These are phyloP conservation scores for Luperina testacea DNA, from an alignment of 2,888 invertebrate species.

Conservation along the genomic window DNA sequence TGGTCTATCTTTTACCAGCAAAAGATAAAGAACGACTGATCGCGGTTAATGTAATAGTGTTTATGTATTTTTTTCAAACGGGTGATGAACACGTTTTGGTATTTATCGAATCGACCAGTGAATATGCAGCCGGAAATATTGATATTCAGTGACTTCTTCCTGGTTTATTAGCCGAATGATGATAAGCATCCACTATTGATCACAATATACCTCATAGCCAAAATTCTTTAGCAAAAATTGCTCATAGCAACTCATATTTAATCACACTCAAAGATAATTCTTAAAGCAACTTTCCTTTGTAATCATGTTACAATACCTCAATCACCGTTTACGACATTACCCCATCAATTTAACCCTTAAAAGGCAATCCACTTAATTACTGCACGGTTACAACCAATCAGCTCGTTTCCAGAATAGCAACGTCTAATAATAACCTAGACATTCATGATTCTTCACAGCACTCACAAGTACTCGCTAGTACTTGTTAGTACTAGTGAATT, in stretches of 20 bases:
- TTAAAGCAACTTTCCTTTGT: conserved; percentile 1
- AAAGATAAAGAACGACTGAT: background rate
- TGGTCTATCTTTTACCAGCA: background rate
- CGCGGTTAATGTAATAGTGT: background rate
- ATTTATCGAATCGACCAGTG: background rate
- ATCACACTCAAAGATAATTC: background rate
- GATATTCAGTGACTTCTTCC: too few species aligned
- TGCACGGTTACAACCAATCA: conserved; percentile 6
- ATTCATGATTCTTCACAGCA: conserved; percentile 47
- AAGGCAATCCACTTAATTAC: conserved; percentile 33
- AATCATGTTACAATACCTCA: conserved; percentile 22
- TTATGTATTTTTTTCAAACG: background rate
- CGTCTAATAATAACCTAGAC: conserved; percentile 50
- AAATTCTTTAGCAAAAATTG: background rate
- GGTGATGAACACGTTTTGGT: background rate
- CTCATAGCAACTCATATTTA: background rate
- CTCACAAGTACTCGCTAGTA: conserved; percentile 46
- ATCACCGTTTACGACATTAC: conserved; percentile 10
- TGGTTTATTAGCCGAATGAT: too few species aligned
- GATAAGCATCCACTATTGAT: background rate
- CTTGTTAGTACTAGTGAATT: conserved; percentile 47
- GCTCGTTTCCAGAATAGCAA: conserved; percentile 1
- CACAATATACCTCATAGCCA: background rate
- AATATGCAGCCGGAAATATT: background rate
- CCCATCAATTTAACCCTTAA: conserved; percentile 28